phyloP scores from a whole-genome alignment of 2,113 vertebrate genomes.

The Sturnira hondurensis region DNA sequence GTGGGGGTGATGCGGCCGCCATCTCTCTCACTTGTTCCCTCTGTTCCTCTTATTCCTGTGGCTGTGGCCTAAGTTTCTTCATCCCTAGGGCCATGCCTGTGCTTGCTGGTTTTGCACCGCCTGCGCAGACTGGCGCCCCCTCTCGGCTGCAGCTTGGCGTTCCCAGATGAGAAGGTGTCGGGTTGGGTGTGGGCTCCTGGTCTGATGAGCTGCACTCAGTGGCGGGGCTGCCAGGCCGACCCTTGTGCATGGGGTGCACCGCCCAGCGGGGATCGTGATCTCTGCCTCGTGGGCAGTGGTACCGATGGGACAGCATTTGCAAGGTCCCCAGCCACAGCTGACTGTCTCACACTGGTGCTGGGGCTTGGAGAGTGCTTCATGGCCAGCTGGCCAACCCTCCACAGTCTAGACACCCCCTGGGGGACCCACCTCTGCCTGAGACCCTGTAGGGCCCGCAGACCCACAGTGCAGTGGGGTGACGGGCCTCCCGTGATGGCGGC shows the following conservation, averaged over 20 bases:
- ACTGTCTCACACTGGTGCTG: neutral
- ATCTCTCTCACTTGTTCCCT: neutral
- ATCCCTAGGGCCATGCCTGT: neutral
- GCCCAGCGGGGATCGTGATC: neutral
- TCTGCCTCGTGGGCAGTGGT: neutral
- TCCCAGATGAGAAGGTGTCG: neutral
- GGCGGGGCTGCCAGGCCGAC: neutral
- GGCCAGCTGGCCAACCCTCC: fast-evolving
- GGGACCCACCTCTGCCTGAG: neutral
- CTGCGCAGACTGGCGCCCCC: fast-evolving
- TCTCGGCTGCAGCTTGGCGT: neutral
- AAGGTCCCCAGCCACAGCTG: neutral
- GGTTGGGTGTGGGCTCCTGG: neutral
- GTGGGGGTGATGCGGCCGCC: neutral
- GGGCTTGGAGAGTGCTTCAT: fast-evolving
- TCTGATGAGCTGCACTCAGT: fast-evolving
- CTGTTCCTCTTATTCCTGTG: neutral
- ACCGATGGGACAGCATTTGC: neutral
- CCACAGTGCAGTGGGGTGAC: fast-evolving
- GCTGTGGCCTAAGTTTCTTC: neutral
- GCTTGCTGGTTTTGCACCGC: neutral
- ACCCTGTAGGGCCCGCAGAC: neutral
- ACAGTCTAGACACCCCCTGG: neutral
- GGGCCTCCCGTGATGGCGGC: fast-evolving
- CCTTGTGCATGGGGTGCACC: fast-evolving